Evolutionary conservation across 2,888 invertebrate species (phyloP).

Genomic region (Aphelenchoides bicaudatus): DNA sequence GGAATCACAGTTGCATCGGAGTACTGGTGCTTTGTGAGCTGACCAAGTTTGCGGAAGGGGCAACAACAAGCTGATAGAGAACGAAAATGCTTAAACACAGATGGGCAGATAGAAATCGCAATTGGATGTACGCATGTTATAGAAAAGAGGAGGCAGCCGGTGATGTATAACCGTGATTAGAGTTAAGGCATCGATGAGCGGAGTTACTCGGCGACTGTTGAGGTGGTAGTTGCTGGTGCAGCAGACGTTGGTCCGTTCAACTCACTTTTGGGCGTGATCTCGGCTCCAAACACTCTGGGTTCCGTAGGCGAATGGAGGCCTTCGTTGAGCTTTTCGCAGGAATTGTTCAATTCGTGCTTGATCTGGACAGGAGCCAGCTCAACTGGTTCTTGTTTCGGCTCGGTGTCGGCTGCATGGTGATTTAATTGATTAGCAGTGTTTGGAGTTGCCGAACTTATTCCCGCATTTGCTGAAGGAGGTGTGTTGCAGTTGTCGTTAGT

Average conservation of each 20-base stretch:
- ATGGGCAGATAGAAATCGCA: background rate
- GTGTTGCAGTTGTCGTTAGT: background rate
- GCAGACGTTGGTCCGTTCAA: slow-evolving; percentile 4
- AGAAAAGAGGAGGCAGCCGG: background rate
- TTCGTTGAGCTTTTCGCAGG: background rate
- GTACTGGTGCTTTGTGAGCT: too few relatives aligned
- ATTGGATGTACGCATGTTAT: background rate
- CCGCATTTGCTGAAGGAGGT: slow-evolving; percentile 8
- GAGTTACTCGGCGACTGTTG: slow-evolving; percentile 7
- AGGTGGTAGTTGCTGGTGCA: background rate
- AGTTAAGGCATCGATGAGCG: background rate
- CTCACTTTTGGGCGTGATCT: too few relatives aligned
- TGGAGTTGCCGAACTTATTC: slow-evolving; percentile 13
- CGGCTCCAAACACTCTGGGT: too few relatives aligned
- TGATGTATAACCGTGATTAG: background rate
- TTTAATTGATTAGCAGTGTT: slow-evolving; percentile 3
- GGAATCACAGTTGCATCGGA: background rate
- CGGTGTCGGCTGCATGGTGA: background rate
- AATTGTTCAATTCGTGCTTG: slow-evolving; percentile 1
- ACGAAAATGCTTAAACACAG: background rate
- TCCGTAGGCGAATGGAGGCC: too few relatives aligned
- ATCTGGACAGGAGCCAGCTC: background rate
- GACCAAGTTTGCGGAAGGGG: background rate
- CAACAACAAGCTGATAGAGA: background rate
- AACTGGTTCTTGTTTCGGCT: background rate